Evolutionary conservation across 2,888 invertebrate species (phyloP), one percentile per base, ranked within the genome.

Genomic region (Phlogophora meticulosa): DNA sequence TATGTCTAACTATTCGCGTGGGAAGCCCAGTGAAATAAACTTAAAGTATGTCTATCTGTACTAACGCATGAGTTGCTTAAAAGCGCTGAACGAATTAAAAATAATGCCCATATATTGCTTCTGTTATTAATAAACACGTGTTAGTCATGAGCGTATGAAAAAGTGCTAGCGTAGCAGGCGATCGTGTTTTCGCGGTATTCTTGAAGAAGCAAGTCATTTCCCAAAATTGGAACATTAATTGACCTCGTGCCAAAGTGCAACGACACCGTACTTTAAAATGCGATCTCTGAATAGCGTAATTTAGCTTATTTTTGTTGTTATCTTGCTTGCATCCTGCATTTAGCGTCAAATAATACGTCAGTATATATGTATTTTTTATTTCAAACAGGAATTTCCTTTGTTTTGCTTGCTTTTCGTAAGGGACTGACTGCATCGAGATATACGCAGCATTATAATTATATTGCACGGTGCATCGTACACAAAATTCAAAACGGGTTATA

Each of bases 211-310:
- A 45, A 78, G 64, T 64, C 52, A 65, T 70, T 51, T 51, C 22
- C 56, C 60, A 7, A 56, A 74, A 63, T 51, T 66, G 60, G 57
- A 56, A 45, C 68, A 60, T 61, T 64, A 32, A 51, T 20, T 28
- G 49, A 55, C 45, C 61, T 57, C 59, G 53, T 55, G 65, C 36
- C 51, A 63, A 58, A 74, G 78, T 73, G 81, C 81, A 74, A 61
- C 38, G 74, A 79, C 74, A 65, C 55, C 10, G 36, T 2, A 34
- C 24, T 45, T 52, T 70, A 48, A 17, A 46, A 40, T 20, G 24
- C 57, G 52, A 56, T 49, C 55, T 53, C 56, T 52, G 63, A 70
- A 77, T 64, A 59, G 65, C 48, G 53, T 70, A 65, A 58, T 63
- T 61, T 51, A 20, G 46, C 61, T 66, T 73, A 66, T 68, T 67